Evolutionary conservation across 1,140 invertebrate genomes (phyloP).

Genomic region (Nasonia giraulti): DNA sequence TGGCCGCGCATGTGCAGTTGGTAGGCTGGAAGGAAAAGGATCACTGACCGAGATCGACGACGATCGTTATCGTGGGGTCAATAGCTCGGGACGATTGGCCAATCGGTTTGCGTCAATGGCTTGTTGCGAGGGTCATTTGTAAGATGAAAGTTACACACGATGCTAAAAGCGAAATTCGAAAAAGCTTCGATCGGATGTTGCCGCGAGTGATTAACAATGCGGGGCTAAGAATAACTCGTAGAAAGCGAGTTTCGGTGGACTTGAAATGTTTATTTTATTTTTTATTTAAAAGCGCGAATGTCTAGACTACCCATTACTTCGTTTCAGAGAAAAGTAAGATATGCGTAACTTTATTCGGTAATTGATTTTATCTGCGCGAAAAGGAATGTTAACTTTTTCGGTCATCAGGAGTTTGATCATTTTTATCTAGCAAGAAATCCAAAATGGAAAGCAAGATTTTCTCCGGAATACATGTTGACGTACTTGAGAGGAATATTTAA

Average conservation of each 20-base stretch:
- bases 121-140: neutral
- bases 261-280: neutral
- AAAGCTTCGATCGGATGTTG: neutral
- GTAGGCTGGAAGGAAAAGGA: neutral
- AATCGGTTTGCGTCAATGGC: neutral
- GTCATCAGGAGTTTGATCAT: too few species aligned
- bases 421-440: too few species aligned
- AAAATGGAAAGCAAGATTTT: neutral
- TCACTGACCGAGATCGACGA: slow-evolving; percentile 23
- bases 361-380: too few species aligned
- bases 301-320: too few species aligned
- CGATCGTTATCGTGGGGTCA: neutral
- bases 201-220: neutral
- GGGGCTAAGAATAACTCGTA: neutral
- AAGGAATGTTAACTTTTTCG: too few species aligned
- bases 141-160: neutral
- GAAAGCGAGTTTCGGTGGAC: neutral
- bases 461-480: neutral
- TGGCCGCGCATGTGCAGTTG: neutral
- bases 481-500: slow-evolving; percentile 15
- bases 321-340: too few species aligned
- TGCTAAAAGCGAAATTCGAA: neutral
- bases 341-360: too few species aligned
- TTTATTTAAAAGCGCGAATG: too few species aligned
- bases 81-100: neutral